Evolutionary conservation across 1,140 invertebrate species (phyloP), one percentile per base, ranked within the genome.

Genomic region (Pentalonia nigronervosa): DNA sequence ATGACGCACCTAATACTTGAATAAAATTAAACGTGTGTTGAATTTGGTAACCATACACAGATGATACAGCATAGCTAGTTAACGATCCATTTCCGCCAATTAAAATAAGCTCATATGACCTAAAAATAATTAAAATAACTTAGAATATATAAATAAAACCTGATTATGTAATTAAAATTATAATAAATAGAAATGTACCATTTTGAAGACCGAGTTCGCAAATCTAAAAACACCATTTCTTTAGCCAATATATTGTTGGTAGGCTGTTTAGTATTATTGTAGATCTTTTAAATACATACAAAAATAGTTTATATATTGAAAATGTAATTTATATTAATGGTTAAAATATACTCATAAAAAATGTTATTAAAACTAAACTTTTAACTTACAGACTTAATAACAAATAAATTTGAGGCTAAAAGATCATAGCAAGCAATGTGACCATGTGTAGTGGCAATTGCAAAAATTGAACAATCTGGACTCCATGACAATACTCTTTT

Each of bases 51-150:
- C 91, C 91, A 56, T 93, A 93, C 34, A 93, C 81, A 34, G 91
- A 30, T 45, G 91, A 93, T 30, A 93, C 81, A 36, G 91, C 91
- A 86, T 93, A 93, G 48, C 91, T 93, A 50, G 81, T 93, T 53
- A 93, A 93, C 36, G 50, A 84, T 93, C 91, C 91, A 93, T 93
- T 93, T 86, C 81, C 91, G 41, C 91, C 91, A 93, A 93, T 93
- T 93, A 93, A 56, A 86, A 93, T 93, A n/a, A 93, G 81, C 47
- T 93, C 91, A 56, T 93, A 93, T 4, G 91, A 93, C 91, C 91
- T 93, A 41, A 93, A 45, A 60, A 45, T 90, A 67, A 56, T 53
- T 23, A 20, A 91, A 91, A 91, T 48, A 81, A 48, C 56, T n/a
- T 45, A 90, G 0, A 45, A 36, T 41, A 48, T 47, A 30, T 21